Evolutionary conservation across 2,113 vertebrate species (phyloP).

Genomic region (Grallaria varia): DNA sequence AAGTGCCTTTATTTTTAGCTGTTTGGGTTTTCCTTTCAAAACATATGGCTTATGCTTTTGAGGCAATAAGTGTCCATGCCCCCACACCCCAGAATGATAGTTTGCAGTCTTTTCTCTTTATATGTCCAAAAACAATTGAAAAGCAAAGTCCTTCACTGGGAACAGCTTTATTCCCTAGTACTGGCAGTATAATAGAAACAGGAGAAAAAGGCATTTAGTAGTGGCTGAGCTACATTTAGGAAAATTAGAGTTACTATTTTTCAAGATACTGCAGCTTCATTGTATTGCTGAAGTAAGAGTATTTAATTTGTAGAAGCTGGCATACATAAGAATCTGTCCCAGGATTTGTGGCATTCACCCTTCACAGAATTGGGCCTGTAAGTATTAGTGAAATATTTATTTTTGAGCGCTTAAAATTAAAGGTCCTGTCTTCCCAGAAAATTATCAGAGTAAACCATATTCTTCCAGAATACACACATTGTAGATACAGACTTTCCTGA

Average conservation of each 20-base stretch:
- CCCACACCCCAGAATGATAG: neutral
- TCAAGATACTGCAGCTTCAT: neutral
- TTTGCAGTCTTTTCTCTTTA: neutral
- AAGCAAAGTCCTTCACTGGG: neutral
- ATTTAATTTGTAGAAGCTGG: conserved; percentile 19
- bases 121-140: neutral
- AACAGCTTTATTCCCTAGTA: neutral
- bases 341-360: neutral
- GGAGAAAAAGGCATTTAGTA: neutral
- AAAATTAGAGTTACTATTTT: neutral
- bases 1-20: neutral
- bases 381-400: conserved; percentile 26
- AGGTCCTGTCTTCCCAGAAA: conserved; percentile 43
- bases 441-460: conserved; percentile 49
- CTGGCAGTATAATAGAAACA: neutral
- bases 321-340: neutral
- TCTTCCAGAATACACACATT: conserved; percentile 40
- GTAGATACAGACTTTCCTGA: conserved; percentile 28
- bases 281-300: neutral
- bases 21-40: neutral
- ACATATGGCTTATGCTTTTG: neutral
- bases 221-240: neutral
- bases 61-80: neutral
- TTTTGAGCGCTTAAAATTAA: conserved; percentile 46
- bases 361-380: neutral